These are phyloP conservation scores for Neoniphon sammara DNA, from an alignment of 2,797 vertebrate genomes.

Conservation along the genomic window DNA sequence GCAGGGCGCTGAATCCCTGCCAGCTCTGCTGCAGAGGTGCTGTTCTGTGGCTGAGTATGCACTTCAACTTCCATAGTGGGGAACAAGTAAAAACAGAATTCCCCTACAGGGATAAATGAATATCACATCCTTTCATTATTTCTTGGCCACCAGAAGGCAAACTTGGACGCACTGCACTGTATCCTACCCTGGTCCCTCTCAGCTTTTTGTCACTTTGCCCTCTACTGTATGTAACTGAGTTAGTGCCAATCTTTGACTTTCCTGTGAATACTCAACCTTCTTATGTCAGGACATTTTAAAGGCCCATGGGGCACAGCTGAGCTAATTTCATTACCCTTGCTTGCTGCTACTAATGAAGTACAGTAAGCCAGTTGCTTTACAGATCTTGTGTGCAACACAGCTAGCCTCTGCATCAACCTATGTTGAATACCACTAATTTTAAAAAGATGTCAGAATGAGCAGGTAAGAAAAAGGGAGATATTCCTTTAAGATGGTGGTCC, in stretches of 20 bases:
- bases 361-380: background rate
- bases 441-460: too few species aligned
- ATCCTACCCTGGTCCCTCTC: background rate
- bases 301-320: background rate
- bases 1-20: too few species aligned
- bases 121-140: background rate
- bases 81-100: too few species aligned
- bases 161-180: background rate
- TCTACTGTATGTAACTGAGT: constrained; percentile 9
- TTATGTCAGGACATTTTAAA: constrained; percentile 24
- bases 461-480: background rate
- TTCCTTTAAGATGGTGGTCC: background rate
- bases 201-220: constrained; percentile 5
- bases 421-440: background rate
- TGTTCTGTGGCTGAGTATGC: too few species aligned
- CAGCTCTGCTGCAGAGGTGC: too few species aligned
- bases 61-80: too few species aligned
- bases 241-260: background rate
- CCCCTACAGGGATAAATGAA: too few species aligned
- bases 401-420: background rate
- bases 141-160: constrained; percentile 19
- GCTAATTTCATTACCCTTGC: background rate
- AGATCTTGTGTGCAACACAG: background rate
- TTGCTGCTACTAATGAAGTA: background rate
- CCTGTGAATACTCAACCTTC: constrained; percentile 14